Percentiles rank a stretch among this genome's conserved stretches.
Evolutionary conservation across 2,113 vertebrate species (phyloP).

Genomic region (Ascaphus truei): DNA sequence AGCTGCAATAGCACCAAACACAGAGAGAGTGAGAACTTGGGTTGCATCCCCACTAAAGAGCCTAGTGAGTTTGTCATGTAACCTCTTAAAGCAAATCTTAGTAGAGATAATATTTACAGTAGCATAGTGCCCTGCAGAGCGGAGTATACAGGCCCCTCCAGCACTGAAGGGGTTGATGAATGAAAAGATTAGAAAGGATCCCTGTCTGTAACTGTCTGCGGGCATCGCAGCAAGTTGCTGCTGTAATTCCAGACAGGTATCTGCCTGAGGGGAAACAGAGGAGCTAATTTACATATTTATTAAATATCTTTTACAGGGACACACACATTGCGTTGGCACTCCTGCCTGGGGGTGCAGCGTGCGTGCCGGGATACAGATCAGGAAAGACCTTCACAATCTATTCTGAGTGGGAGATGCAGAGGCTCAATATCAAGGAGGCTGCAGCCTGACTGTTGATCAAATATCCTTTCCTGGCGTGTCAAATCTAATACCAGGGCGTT

Average conservation of each 20-base stretch:
- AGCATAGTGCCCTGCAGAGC: too few relatives aligned
- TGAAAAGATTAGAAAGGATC: background rate
- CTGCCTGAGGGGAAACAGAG: slow-evolving; percentile 60
- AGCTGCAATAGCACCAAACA: too few relatives aligned
- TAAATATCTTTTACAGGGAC: slow-evolving; percentile 62
- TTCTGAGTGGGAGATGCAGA: background rate
- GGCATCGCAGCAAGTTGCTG: background rate
- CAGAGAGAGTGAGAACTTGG: too few relatives aligned
- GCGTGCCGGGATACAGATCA: background rate
- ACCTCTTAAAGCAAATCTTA: too few relatives aligned
- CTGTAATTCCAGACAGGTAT: slow-evolving; percentile 35
- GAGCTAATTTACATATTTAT: slow-evolving; percentile 67
- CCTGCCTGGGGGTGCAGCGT: background rate
- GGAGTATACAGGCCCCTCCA: too few relatives aligned
- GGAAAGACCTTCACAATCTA: background rate
- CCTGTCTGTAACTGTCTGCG: background rate
- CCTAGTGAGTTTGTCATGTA: too few relatives aligned
- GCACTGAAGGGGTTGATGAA: too few relatives aligned
- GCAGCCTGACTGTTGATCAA: background rate
- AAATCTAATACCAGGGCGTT: background rate
- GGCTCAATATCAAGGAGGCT: background rate
- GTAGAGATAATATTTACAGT: too few relatives aligned
- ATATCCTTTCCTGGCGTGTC: background rate
- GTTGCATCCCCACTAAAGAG: too few relatives aligned
- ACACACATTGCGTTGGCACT: slow-evolving; percentile 18